A percentile compares a stretch with the other conserved stretches of the same genome.
phyloP scores from a whole-genome alignment of 2,113 vertebrate genomes.

The Macrotus californicus region DNA sequence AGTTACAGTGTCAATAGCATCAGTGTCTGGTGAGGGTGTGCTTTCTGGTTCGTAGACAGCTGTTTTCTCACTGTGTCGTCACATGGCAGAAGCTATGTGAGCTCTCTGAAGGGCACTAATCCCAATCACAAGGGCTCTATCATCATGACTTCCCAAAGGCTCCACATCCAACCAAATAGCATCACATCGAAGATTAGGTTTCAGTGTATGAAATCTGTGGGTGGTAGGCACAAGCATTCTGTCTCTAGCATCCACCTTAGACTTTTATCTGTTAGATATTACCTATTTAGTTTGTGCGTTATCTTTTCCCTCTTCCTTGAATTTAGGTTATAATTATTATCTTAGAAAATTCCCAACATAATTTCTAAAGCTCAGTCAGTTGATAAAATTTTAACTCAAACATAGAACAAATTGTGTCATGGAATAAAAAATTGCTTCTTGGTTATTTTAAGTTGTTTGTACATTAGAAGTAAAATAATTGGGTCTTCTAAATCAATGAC shows the following conservation, averaged over 20 bases:
- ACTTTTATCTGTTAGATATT: not conserved
- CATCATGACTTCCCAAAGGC: not conserved
- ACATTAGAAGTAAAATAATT: not conserved
- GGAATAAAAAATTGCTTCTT: slow-evolving; percentile 5
- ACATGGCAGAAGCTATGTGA: not conserved
- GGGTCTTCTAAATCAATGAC: not conserved
- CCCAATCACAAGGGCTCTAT: not conserved
- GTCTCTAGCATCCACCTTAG: not conserved
- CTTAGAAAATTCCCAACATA: slow-evolving; percentile 7
- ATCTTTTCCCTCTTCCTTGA: not conserved
- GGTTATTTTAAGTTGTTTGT: slow-evolving; percentile 9
- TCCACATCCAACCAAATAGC: not conserved
- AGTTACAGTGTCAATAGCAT: not conserved
- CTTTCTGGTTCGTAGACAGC: not conserved
- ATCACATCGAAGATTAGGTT: not conserved
- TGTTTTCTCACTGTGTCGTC: not conserved
- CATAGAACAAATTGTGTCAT: not conserved
- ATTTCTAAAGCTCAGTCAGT: not conserved
- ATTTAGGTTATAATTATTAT: not conserved
- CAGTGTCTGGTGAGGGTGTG: not conserved
- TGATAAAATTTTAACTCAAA: not conserved
- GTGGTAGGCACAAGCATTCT: not conserved
- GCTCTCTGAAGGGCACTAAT: not conserved
- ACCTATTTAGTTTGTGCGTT: not conserved
- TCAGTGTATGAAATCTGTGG: not conserved